Evolutionary conservation across 2,797 vertebrate species (phyloP).

Genomic region (Oryzias sinensis): DNA sequence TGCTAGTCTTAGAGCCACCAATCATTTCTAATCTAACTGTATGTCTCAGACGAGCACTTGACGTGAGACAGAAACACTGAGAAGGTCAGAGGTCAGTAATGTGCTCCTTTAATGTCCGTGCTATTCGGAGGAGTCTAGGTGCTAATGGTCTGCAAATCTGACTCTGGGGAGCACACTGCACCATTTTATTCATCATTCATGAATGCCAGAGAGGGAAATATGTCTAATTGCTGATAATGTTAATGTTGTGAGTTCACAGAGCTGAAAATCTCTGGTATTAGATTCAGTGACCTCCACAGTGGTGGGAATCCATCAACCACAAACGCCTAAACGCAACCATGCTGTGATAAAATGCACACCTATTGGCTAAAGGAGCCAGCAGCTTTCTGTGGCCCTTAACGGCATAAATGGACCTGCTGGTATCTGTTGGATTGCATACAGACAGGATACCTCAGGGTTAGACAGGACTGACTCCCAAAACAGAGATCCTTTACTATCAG

Average conservation of each 20-base stretch:
- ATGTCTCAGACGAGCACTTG: slow-evolving; percentile 12
- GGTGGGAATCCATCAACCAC: too few relatives aligned
- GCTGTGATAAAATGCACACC: too few relatives aligned
- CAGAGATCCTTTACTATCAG: too few relatives aligned
- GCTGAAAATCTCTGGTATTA: not conserved
- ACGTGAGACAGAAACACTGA: slow-evolving; percentile 31
- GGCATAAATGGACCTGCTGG: too few relatives aligned
- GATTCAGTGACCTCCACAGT: not conserved
- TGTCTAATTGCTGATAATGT: slow-evolving; percentile 42
- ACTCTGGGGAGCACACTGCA: slow-evolving; percentile 18
- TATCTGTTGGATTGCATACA: too few relatives aligned
- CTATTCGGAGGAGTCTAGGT: slow-evolving; percentile 41
- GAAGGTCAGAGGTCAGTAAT: slow-evolving; percentile 17
- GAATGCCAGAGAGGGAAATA: slow-evolving; percentile 18
- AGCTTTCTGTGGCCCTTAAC: too few relatives aligned
- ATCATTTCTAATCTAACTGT: slow-evolving; percentile 24
- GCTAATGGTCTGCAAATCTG: slow-evolving; percentile 46
- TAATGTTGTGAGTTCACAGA: slow-evolving; percentile 31
- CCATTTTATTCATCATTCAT: slow-evolving; percentile 46
- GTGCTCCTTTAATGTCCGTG: slow-evolving; percentile 16
- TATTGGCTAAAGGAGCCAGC: too few relatives aligned
- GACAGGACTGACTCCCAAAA: too few relatives aligned
- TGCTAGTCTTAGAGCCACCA: slow-evolving; percentile 15
- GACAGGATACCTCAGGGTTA: too few relatives aligned
- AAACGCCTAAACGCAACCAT: too few relatives aligned